phyloP scores from a whole-genome alignment of 2,113 vertebrate species.

The Piaya cayana region DNA sequence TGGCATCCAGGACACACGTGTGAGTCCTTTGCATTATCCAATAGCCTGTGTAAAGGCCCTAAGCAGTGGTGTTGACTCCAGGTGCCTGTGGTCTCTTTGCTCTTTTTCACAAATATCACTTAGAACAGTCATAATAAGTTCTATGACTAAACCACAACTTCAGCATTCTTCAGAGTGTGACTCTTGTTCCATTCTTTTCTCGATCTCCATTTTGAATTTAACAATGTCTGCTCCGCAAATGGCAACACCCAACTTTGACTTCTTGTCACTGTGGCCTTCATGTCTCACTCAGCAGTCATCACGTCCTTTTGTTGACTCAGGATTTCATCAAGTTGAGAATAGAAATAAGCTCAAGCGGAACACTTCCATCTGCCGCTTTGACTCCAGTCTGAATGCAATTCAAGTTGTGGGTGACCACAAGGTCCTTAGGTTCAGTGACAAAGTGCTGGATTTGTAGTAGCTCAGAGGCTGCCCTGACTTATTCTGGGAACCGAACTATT shows the following conservation, averaged over 20 bases:
- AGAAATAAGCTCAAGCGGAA: neutral
- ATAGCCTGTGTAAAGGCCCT: neutral
- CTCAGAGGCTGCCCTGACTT: neutral
- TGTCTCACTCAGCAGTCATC: neutral
- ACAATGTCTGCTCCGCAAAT: neutral
- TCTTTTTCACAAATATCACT: neutral
- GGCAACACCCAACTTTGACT: neutral
- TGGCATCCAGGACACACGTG: neutral
- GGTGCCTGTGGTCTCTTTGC: neutral
- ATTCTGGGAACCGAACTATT: neutral
- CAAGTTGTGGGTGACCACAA: neutral
- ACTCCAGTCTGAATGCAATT: neutral
- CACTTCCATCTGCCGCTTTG: neutral
- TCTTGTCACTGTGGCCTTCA: neutral
- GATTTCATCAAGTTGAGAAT: neutral
- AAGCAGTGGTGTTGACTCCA: neutral
- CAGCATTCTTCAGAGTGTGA: neutral
- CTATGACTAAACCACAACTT: no score
- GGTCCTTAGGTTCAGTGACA: neutral
- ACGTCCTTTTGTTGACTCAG: neutral
- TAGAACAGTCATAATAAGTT: neutral
- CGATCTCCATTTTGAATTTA: neutral
- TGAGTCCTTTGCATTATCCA: neutral
- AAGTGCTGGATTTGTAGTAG: neutral
- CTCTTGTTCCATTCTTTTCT: neutral